A percentile compares a stretch with the other conserved stretches of the same genome.
These are phyloP conservation scores for Heliconius hewitsoni DNA, from an alignment of 1,140 invertebrate species.

Conservation along the genomic window DNA sequence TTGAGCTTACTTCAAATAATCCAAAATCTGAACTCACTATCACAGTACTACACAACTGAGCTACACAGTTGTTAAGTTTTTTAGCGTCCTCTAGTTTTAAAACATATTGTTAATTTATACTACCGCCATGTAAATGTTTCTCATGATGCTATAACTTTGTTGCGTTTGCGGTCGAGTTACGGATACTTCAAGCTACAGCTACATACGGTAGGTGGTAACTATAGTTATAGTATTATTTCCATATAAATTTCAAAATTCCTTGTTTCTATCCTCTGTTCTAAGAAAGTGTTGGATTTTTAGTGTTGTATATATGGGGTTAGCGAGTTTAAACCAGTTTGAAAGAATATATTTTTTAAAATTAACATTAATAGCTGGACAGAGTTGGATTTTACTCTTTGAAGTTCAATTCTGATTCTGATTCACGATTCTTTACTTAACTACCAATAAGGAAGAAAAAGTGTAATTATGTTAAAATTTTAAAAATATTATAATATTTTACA, in stretches of 20 bases:
- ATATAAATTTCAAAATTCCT: background rate
- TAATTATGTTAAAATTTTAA: too few relatives aligned
- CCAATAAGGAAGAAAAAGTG: too few relatives aligned
- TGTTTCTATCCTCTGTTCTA: background rate
- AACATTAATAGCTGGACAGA: too few relatives aligned
- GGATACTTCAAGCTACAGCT: slow-evolving; percentile 7
- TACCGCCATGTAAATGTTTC: slow-evolving; percentile 18
- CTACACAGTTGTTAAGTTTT: background rate
- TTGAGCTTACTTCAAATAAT: too few relatives aligned
- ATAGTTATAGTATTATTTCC: background rate
- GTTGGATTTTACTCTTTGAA: too few relatives aligned
- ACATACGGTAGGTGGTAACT: background rate
- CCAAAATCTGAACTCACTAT: background rate
- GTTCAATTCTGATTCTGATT: too few relatives aligned
- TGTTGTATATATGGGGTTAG: background rate
- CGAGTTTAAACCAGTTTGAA: background rate
- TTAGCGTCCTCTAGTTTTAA: background rate
- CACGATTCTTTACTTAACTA: too few relatives aligned
- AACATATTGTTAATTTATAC: slow-evolving; percentile 5
- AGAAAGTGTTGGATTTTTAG: background rate
- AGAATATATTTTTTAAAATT: too few relatives aligned
- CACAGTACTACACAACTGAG: background rate
- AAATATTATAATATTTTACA: too few relatives aligned
- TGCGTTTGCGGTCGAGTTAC: slow-evolving; percentile 18
- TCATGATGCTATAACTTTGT: slow-evolving; percentile 10